Evolutionary conservation across 2,888 invertebrate species (phyloP).

Genomic region (Dorcus parallelipipedus): DNA sequence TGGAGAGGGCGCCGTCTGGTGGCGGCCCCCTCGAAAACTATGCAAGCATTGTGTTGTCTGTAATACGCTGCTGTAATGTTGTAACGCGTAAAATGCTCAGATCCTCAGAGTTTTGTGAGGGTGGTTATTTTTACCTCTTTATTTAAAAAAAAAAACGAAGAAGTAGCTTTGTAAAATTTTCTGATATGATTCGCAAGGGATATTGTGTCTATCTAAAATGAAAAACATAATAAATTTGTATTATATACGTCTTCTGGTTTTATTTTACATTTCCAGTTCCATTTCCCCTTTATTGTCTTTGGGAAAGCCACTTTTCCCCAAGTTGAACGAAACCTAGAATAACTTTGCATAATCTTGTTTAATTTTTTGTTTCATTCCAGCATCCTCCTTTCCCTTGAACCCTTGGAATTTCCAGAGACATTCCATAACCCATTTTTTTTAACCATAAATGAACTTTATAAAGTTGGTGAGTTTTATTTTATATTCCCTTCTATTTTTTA

Average conservation of each 20-base stretch:
- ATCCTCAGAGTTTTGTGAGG: conserved; percentile 20
- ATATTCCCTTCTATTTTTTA: no score
- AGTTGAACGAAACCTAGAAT: no score
- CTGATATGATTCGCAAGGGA: conserved; percentile 64
- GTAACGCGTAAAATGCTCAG: conserved; percentile 41
- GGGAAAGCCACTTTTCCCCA: no score
- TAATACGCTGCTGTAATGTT: conserved; percentile 40
- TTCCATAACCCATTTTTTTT: no score
- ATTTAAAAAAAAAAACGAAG: conserved; percentile 28
- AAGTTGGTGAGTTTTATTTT: no score
- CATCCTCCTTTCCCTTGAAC: no score
- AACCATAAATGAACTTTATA: no score
- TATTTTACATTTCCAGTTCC: conserved; percentile 16
- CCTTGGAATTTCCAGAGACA: no score
- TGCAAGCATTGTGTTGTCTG: conserved; percentile 21
- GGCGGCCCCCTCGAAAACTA: neutral
- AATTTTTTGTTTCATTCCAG: no score
- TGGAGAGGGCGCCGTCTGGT: conserved; percentile 17
- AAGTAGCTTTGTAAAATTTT: conserved; percentile 70
- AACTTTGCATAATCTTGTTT: no score
- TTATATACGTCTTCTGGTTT: conserved; percentile 50
- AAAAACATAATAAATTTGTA: conserved; percentile 63
- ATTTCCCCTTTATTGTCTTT: no score
- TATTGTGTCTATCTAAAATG: conserved; percentile 67
- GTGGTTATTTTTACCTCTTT: conserved; percentile 35